These are phyloP conservation scores for Cebus imitator DNA, from an alignment of 2,113 vertebrate genomes.

Conservation along the genomic window DNA sequence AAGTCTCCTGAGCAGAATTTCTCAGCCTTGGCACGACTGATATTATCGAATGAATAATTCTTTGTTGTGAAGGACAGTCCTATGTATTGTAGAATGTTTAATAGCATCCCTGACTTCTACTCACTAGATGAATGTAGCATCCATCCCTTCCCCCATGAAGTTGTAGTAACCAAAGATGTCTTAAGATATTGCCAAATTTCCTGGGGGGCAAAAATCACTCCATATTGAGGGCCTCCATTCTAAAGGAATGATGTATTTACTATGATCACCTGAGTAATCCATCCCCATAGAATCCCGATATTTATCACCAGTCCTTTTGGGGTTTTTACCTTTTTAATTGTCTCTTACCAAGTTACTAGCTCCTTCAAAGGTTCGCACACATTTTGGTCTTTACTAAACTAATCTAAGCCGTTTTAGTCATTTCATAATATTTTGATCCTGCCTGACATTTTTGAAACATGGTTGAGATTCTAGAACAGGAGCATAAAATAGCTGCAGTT, in stretches of 20 bases:
- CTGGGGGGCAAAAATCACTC: not conserved
- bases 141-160: not conserved
- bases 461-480: conserved; percentile 61
- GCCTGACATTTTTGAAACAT: conserved; percentile 75
- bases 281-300: rapidly evolving
- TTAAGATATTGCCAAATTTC: not conserved
- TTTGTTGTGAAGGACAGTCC: not conserved
- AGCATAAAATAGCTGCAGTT: conserved; percentile 62
- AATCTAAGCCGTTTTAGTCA: conserved; percentile 3
- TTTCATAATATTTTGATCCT: conserved; percentile 58
- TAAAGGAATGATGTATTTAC: not conserved
- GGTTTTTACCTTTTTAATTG: not conserved
- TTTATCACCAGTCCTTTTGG: not conserved
- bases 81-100: not conserved
- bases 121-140: not conserved
- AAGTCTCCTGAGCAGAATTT: not conserved
- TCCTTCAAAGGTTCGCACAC: not conserved
- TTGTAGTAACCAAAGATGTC: not conserved
- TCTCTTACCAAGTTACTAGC: not conserved
- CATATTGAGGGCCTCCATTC: not conserved
- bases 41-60: not conserved
- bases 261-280: not conserved
- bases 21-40: not conserved
- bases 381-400: conserved; percentile 26
- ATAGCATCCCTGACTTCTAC: not conserved